Conservation (phyloP, 2,797 vertebrate species). For the Lagodon rhomboides region DNA sequence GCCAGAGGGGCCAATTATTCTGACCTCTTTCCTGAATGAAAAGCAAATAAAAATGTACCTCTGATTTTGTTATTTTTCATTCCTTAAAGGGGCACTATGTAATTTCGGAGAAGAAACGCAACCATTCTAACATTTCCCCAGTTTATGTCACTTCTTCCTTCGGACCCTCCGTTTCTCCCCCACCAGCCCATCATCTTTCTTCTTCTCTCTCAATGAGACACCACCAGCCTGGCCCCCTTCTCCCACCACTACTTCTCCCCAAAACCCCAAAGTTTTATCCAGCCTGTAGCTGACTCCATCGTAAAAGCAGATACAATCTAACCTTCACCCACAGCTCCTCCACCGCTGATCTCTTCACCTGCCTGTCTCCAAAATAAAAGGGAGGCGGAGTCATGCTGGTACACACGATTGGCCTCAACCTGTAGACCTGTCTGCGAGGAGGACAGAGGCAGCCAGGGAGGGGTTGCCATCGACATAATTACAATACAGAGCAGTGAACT, state of each 20-base stretch:
- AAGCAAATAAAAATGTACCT: too few relatives aligned
- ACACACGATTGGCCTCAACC: slow-evolving; percentile 74
- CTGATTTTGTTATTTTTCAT: too few relatives aligned
- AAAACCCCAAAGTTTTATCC: neutral
- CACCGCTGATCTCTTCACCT: slow-evolving; percentile 56
- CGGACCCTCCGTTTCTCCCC: too few relatives aligned
- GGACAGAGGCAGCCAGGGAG: slow-evolving; percentile 71
- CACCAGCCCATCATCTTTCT: neutral
- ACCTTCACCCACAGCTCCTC: neutral
- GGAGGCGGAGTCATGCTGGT: slow-evolving; percentile 73
- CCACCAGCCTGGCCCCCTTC: too few relatives aligned
- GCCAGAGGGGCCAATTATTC: too few relatives aligned
- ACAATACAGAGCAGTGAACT: slow-evolving; percentile 50
- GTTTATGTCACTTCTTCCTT: too few relatives aligned
- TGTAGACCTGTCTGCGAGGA: slow-evolving; percentile 74
- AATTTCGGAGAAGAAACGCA: too few relatives aligned
- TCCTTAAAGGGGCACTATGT: too few relatives aligned
- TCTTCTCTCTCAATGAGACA: neutral
- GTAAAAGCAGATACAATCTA: neutral
- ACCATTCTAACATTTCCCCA: too few relatives aligned
- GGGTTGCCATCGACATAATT: slow-evolving; percentile 62
- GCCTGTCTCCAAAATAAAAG: slow-evolving; percentile 38
- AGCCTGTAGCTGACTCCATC: neutral
- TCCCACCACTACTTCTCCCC: neutral
- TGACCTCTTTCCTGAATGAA: too few relatives aligned